Conservation (phyloP, 2,113 vertebrate species). For the cat (Felis catus) region F.catus_Fca126_mat1.0 CM031417.1:63136001-63136500, state of each 20-base stretch:
- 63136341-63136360: constrained; percentile 5
- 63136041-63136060: constrained; percentile 55
- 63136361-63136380: constrained; percentile 49
- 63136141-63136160: neutral
- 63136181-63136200: constrained; percentile 68
- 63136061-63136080: neutral
- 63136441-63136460: constrained; percentile 48
- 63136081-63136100: constrained; percentile 55
- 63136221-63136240: neutral
- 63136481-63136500: constrained; percentile 84
- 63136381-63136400: constrained; percentile 57
- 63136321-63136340: constrained; percentile 54
- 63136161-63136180: constrained; percentile 16
- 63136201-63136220: constrained; percentile 47
- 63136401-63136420: constrained; percentile 60
- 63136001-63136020: neutral
- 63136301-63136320: constrained; percentile 63
- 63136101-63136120: neutral
- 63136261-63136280: constrained; percentile 68
- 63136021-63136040: constrained; percentile 44
- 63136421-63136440: constrained; percentile 68
- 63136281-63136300: constrained; percentile 60
- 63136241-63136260: neutral
- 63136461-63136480: constrained; percentile 80
- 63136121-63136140: constrained; percentile 42